phyloP scores from a whole-genome alignment of 2,888 invertebrate species.

The Rhingia rostrata region DNA sequence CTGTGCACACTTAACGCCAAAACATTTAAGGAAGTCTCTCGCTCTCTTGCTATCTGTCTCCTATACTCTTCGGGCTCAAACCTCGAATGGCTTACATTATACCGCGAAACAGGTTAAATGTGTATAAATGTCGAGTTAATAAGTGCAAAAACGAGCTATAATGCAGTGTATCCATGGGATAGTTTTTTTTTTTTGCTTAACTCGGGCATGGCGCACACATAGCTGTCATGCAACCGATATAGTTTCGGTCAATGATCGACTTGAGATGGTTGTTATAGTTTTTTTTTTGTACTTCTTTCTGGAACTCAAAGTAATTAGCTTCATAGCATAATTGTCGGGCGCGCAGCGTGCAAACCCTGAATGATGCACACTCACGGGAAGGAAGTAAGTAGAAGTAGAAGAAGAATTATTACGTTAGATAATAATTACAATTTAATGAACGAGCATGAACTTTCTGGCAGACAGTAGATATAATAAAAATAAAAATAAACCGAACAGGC shows the following conservation, averaged over 20 bases:
- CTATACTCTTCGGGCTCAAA: neutral
- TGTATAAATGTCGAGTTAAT: conserved; percentile 73
- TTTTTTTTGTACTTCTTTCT: conserved; percentile 25
- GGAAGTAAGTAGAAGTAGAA: conserved; percentile 58
- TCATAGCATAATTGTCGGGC: conserved; percentile 71
- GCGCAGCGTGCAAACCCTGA: conserved; percentile 57
- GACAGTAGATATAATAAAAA: conserved; percentile 29
- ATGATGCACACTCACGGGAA: conserved; percentile 68
- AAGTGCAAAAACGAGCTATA: conserved; percentile 73
- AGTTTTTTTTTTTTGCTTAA: conserved; percentile 34
- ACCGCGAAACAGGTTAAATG: conserved; percentile 74
- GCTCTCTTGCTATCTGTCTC: conserved; percentile 16
- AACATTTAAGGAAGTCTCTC: conserved; percentile 73
- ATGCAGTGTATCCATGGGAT: conserved; percentile 67
- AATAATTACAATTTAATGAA: conserved; percentile 76
- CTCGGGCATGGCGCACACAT: conserved; percentile 62
- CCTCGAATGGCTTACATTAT: conserved; percentile 62
- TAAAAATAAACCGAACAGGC: conserved; percentile 3
- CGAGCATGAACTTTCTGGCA: conserved; percentile 76
- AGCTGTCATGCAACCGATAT: conserved; percentile 74
- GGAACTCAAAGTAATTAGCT: conserved; percentile 68
- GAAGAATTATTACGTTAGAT: conserved; percentile 71
- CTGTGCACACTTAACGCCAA: conserved; percentile 72
- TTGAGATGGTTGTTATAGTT: conserved; percentile 47
- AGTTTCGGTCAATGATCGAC: conserved; percentile 75